Percentiles rank a stretch among this genome's conserved stretches.
Evolutionary conservation across 2,113 vertebrate genomes (phyloP).

Genomic region (Rhombomys opimus): DNA sequence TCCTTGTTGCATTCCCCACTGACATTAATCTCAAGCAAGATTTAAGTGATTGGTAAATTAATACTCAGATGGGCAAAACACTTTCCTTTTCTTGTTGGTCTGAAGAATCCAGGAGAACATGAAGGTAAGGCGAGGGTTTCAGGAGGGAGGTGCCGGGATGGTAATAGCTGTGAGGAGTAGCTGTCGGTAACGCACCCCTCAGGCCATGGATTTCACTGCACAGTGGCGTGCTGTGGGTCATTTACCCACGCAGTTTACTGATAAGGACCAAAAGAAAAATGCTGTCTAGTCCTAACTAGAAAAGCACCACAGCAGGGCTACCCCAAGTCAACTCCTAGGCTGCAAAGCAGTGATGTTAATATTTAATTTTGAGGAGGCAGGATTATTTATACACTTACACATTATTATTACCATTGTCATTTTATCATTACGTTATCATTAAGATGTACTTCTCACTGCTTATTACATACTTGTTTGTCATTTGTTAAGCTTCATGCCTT

Average conservation of each 20-base stretch:
- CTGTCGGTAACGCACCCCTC: neutral
- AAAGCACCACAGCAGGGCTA: neutral
- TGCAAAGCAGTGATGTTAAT: slow-evolving; percentile 6
- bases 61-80: neutral
- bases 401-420: slow-evolving; percentile 2
- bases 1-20: neutral
- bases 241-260: neutral
- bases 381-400: neutral
- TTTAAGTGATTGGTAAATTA: neutral
- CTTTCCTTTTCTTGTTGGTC: neutral
- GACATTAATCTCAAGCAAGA: slow-evolving; percentile 5
- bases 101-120: neutral
- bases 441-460: neutral
- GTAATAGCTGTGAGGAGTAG: neutral
- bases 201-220: neutral
- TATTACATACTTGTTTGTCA: neutral
- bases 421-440: neutral
- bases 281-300: neutral
- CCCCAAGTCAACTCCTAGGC: neutral
- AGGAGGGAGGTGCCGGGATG: neutral
- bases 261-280: neutral
- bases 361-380: neutral
- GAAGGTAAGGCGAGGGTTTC: neutral
- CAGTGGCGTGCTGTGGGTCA: neutral
- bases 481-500: neutral